A percentile compares a stretch with the other conserved stretches of the same genome.
Evolutionary conservation across 2,797 vertebrate species (phyloP).

Genomic region (Megalops cyprinoides): DNA sequence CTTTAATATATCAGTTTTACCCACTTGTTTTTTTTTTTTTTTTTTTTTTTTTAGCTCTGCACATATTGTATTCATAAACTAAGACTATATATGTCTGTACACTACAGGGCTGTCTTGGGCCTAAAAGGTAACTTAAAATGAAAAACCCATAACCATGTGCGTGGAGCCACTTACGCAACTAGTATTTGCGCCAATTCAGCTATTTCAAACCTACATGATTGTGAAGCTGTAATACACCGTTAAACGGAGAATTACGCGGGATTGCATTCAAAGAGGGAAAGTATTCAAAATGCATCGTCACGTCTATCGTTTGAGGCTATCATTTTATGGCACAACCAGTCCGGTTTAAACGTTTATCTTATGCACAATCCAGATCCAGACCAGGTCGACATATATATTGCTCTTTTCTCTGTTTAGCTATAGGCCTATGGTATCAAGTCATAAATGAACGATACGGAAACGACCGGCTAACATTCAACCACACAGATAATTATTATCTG

Average conservation of each 20-base stretch:
- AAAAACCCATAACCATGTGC: neutral
- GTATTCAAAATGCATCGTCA: too few species aligned
- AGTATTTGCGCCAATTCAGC: neutral
- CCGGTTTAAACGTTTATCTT: too few species aligned
- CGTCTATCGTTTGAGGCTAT: too few species aligned
- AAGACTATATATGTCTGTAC: slow-evolving; percentile 6
- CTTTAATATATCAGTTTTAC: slow-evolving; percentile 45
- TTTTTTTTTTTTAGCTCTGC: neutral
- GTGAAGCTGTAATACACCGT: neutral
- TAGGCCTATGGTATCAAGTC: neutral
- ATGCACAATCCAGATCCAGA: neutral
- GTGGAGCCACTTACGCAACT: neutral
- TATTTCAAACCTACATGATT: neutral
- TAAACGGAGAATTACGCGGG: neutral
- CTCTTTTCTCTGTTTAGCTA: neutral
- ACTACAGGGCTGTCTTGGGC: slow-evolving; percentile 11
- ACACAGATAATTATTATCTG: too few species aligned
- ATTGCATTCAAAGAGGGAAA: too few species aligned
- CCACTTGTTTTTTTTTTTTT: too few species aligned
- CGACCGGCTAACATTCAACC: neutral
- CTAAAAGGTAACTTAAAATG: neutral
- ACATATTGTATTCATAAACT: neutral
- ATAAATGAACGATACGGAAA: neutral
- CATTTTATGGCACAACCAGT: too few species aligned
- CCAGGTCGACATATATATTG: neutral